phyloP scores from a whole-genome alignment of 2,113 vertebrate genomes.

The Zosterops pallidus region DNA sequence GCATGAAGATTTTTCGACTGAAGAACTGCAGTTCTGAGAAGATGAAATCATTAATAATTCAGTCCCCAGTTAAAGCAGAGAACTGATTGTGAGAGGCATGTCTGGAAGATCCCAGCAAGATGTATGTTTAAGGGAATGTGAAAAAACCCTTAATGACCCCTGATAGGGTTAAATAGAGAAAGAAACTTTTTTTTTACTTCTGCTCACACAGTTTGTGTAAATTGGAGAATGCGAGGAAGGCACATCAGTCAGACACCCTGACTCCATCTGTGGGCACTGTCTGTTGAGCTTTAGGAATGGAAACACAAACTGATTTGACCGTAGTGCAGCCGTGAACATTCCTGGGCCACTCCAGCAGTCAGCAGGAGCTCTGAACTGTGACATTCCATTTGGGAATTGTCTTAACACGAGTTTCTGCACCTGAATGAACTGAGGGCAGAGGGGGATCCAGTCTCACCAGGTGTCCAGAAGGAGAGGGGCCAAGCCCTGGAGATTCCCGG shows the following conservation, averaged over 20 bases:
- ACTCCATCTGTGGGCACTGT: neutral
- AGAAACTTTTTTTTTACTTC: neutral
- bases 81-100: neutral
- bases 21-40: neutral
- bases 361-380: neutral
- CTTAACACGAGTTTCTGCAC: neutral
- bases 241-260: neutral
- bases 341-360: neutral
- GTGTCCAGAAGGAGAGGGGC: neutral
- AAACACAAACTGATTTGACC: neutral
- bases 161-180: neutral
- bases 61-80: neutral
- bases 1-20: neutral
- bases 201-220: neutral
- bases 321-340: neutral
- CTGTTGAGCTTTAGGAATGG: neutral
- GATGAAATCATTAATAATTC: neutral
- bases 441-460: too few relatives aligned
- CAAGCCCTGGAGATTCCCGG: fast-evolving
- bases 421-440: neutral
- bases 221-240: neutral
- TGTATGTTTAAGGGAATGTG: neutral
- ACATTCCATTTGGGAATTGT: neutral
- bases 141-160: neutral
- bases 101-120: neutral